These are phyloP conservation scores for Hozukius guyotensis DNA, from an alignment of 2,797 vertebrate species.

Conservation along the genomic window DNA sequence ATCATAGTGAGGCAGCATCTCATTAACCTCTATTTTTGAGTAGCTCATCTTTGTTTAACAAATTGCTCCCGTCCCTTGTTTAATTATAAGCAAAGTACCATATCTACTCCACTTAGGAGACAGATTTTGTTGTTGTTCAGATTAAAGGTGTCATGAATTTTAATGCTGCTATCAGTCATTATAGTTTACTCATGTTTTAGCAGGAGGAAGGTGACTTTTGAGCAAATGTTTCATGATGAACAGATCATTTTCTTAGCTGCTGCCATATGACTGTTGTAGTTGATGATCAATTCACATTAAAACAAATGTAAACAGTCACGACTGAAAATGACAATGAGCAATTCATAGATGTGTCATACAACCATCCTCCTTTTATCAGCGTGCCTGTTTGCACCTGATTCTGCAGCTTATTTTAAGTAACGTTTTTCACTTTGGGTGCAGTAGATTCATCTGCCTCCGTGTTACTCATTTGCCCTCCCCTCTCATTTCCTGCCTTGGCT, in stretches of 20 bases:
- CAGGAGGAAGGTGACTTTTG: conserved; percentile 19
- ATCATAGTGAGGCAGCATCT: conserved; percentile 26
- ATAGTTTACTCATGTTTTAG: conserved; percentile 44
- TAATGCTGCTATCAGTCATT: conserved; percentile 50
- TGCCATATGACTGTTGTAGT: not conserved
- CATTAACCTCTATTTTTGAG: conserved; percentile 59
- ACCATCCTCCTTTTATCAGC: conserved; percentile 28
- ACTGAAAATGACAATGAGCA: not conserved
- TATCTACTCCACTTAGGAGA: conserved; percentile 29
- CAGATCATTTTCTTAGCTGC: not conserved
- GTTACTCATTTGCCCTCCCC: conserved; percentile 36
- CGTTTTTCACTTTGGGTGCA: conserved; percentile 31
- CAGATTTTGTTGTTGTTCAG: conserved; percentile 36
- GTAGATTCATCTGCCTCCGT: conserved; percentile 28
- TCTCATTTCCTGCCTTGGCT: conserved; percentile 51
- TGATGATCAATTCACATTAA: not conserved
- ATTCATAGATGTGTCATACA: conserved; percentile 7
- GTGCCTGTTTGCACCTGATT: not conserved
- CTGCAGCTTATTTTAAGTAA: conserved; percentile 15
- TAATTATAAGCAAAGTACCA: conserved; percentile 47
- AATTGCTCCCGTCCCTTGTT: conserved; percentile 56
- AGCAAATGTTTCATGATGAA: conserved; percentile 25
- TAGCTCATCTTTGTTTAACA: conserved; percentile 53
- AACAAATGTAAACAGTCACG: not conserved
- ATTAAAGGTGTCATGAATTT: conserved; percentile 63